Conservation (phyloP, 1,140 invertebrate species). For the Lasaia peninsularis region DNA sequence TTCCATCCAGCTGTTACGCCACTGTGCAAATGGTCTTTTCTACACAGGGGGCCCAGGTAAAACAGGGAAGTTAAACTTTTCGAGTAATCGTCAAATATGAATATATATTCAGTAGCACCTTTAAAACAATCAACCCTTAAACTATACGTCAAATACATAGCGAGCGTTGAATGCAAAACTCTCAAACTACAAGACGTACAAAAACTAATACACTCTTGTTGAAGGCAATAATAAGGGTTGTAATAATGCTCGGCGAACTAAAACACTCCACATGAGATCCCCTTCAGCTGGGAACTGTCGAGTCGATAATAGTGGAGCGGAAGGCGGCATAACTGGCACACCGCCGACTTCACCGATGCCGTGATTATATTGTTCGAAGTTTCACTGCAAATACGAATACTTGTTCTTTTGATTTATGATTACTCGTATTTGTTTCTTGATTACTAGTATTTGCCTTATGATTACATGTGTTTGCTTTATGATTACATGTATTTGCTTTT, state of each 20-base stretch:
- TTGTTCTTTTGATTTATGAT: not conserved
- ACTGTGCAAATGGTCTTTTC: too few species aligned
- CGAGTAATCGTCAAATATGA: too few species aligned
- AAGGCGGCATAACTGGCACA: conserved; percentile 20
- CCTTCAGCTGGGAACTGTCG: conserved; percentile 21
- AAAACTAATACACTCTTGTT: conserved; percentile 5
- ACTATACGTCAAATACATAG: not conserved
- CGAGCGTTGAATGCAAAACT: not conserved
- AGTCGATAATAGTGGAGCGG: conserved; percentile 23
- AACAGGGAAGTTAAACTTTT: not conserved
- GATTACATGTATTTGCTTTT: too few species aligned
- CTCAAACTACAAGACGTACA: conserved; percentile 9
- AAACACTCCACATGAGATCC: conserved; percentile 23
- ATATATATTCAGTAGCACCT: too few species aligned
- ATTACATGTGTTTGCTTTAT: not conserved
- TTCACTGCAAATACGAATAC: conserved; percentile 11
- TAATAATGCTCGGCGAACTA: conserved; percentile 17
- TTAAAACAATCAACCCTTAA: too few species aligned
- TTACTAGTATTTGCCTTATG: not conserved
- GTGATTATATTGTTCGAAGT: conserved; percentile 24
- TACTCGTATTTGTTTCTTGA: not conserved
- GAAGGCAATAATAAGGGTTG: conserved; percentile 16
- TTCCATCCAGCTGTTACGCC: too few species aligned
- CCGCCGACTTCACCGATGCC: conserved; percentile 8
- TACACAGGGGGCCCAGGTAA: too few species aligned